Evolutionary conservation across 2,888 invertebrate genomes (phyloP).

Genomic region (Cotesia congregata): DNA sequence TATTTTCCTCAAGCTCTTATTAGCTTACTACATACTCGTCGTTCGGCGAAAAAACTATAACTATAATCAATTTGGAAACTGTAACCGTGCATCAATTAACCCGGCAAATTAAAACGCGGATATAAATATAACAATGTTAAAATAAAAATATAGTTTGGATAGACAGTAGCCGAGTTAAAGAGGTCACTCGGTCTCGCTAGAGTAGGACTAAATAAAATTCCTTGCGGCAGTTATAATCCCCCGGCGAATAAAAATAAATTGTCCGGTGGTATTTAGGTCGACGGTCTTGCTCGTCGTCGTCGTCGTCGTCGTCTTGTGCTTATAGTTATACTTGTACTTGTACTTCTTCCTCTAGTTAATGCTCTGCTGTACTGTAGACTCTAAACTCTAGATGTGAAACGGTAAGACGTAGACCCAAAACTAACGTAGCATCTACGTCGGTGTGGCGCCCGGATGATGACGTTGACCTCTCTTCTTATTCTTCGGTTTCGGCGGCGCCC

Average conservation of each 20-base stretch:
- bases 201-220: constrained; percentile 30
- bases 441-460: constrained; percentile 54
- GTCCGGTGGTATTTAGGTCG: constrained; percentile 31
- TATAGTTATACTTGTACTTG: neutral
- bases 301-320: constrained; percentile 17
- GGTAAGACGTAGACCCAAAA: constrained; percentile 37
- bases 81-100: neutral
- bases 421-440: constrained; percentile 47
- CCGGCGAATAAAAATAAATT: constrained; percentile 33
- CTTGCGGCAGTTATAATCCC: constrained; percentile 26
- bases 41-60: neutral
- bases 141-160: neutral
- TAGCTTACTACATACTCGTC: too few species aligned
- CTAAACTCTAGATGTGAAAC: neutral
- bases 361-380: too few species aligned
- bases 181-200: constrained; percentile 19
- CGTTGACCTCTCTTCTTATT: constrained; percentile 63
- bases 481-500: constrained; percentile 52
- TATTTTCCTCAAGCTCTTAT: neutral
- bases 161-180: neutral
- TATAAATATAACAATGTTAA: neutral
- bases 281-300: constrained; percentile 8
- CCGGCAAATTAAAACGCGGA: neutral
- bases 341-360: neutral
- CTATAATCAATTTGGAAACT: too few species aligned